These are phyloP conservation scores for Apistogramma diplotaenia DNA, from an alignment of 2,113 vertebrate species.

Conservation along the genomic window DNA sequence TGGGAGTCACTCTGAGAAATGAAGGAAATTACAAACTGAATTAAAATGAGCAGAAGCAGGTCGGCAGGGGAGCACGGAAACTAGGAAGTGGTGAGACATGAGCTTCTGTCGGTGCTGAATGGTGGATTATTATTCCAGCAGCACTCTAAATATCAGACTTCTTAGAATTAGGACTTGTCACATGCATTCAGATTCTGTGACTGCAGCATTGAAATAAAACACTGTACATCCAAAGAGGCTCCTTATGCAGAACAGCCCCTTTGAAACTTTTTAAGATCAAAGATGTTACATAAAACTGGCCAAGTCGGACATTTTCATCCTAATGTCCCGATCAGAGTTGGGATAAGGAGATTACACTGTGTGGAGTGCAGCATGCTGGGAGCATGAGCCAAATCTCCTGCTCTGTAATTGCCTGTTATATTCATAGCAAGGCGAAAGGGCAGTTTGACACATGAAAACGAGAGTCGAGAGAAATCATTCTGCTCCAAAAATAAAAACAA, in stretches of 20 bases:
- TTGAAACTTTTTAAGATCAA: conserved; percentile 9
- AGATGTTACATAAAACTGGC: background rate
- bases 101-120: background rate
- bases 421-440: background rate
- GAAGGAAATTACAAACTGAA: background rate
- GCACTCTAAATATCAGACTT: background rate
- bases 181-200: background rate
- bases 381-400: conserved; percentile 27
- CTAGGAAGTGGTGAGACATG: background rate
- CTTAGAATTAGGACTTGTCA: background rate
- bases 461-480: background rate
- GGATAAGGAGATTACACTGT: conserved; percentile 30
- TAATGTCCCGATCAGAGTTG: conserved; percentile 50
- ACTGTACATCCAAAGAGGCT: background rate
- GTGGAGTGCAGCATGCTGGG: background rate
- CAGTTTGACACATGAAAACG: conserved; percentile 35
- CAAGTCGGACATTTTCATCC: background rate
- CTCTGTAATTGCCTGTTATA: conserved; percentile 34
- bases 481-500: conserved; percentile 47
- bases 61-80: background rate
- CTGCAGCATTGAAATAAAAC: background rate
- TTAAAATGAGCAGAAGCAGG: background rate
- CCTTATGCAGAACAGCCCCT: background rate
- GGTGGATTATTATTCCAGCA: conserved; percentile 12
- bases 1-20: conserved; percentile 2